These are phyloP conservation scores for Pteropus alecto DNA, from an alignment of 2,113 vertebrate species.

Conservation along the genomic window DNA sequence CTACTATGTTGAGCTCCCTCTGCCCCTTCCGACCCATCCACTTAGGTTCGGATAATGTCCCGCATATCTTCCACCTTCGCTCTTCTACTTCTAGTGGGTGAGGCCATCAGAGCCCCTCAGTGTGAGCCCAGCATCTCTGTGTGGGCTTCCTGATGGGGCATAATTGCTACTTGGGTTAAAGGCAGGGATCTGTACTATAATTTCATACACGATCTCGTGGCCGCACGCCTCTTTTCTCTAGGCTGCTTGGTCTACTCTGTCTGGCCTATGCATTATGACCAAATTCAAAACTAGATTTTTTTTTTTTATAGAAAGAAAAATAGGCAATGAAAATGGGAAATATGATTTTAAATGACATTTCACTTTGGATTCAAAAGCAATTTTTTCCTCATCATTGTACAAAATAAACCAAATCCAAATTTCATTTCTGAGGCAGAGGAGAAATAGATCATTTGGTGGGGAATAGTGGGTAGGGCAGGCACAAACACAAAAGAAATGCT, in stretches of 20 bases:
- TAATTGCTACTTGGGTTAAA: conserved; percentile 36
- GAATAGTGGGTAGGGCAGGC: background rate
- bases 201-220: background rate
- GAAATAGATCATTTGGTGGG: background rate
- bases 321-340: background rate
- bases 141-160: background rate
- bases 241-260: conserved; percentile 14
- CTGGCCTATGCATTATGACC: background rate
- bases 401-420: background rate
- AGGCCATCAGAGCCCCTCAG: background rate
- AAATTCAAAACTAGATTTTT: conserved; percentile 55
- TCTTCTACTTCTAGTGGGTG: background rate
- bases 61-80: background rate
- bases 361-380: background rate
- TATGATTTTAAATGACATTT: conserved; percentile 37
- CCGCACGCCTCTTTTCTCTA: conserved; percentile 47
- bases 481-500: background rate
- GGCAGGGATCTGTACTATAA: background rate
- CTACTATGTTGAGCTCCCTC: background rate
- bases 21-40: fast-evolving
- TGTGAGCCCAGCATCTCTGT: background rate
- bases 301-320: conserved; percentile 51
- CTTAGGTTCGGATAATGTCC: background rate
- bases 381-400: background rate
- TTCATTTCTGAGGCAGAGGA: background rate